Conservation (phyloP, 1,140 invertebrate genomes). For the Pteromalus puparum region DNA sequence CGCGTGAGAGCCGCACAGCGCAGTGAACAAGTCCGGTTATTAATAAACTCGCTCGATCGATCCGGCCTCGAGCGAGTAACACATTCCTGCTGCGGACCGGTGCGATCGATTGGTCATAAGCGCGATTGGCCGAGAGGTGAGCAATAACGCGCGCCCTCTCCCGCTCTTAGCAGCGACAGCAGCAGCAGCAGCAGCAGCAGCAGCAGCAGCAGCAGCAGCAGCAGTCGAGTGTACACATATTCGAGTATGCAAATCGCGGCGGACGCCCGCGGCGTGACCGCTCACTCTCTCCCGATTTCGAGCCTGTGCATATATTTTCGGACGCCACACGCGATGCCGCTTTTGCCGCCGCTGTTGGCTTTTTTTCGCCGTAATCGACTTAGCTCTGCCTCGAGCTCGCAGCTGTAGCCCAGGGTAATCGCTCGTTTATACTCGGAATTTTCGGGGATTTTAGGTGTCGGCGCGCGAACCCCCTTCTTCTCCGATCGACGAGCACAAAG, state of each 20-base stretch:
- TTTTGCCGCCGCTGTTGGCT: not conserved
- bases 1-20: too few species aligned
- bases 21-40: too few species aligned
- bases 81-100: not conserved
- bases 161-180: too few species aligned
- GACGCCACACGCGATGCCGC: conserved; percentile 23
- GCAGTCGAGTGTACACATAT: conserved; percentile 1
- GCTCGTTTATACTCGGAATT: conserved; percentile 47
- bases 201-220: too few species aligned
- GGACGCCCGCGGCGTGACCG: conserved; percentile 55
- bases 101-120: conserved; percentile 54
- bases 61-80: conserved; percentile 31
- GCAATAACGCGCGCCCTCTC: conserved; percentile 43
- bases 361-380: conserved; percentile 27
- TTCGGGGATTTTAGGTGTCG: conserved; percentile 16
- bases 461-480: not conserved
- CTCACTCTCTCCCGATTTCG: conserved; percentile 26
- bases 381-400: conserved; percentile 8
- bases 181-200: too few species aligned
- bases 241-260: conserved; percentile 58
- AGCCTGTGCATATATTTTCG: not conserved
- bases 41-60: not conserved
- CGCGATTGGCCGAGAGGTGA: conserved; percentile 39
- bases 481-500: not conserved
- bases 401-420: conserved; percentile 25